Evolutionary conservation across 1,140 invertebrate species (phyloP).

Genomic region (Eriosoma lanigerum): DNA sequence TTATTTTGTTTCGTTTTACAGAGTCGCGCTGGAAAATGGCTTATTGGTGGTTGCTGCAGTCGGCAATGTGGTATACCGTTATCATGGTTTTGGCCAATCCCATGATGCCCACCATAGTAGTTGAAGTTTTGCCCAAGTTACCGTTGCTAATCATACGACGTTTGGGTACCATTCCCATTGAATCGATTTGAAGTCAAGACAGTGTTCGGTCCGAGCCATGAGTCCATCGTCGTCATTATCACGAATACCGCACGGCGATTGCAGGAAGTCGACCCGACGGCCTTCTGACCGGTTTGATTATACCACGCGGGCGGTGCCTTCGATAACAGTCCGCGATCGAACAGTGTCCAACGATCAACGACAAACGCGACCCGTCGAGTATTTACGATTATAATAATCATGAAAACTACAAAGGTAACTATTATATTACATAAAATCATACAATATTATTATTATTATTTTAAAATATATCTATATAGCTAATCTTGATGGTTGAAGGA

Average conservation of each 20-base stretch:
- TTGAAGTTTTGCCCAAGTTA: conserved; percentile 32
- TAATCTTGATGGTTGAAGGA: too few relatives aligned
- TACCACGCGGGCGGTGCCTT: not conserved
- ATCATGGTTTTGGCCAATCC: conserved; percentile 34
- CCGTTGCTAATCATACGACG: conserved; percentile 31
- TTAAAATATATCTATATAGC: too few relatives aligned
- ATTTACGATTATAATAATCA: not conserved
- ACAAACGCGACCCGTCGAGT: not conserved
- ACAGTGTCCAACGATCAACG: not conserved
- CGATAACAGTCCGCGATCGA: not conserved
- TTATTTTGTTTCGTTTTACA: too few relatives aligned
- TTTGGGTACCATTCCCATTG: conserved; percentile 34
- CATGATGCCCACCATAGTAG: conserved; percentile 12
- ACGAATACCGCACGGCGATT: not conserved
- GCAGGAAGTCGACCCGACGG: conserved; percentile 2
- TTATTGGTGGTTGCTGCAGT: conserved; percentile 37
- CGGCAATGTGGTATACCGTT: conserved; percentile 28
- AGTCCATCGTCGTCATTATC: not conserved
- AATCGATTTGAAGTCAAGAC: not conserved
- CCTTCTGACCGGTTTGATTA: conserved; percentile 19
- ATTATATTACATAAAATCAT: too few relatives aligned
- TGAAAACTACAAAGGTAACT: conserved; percentile 6
- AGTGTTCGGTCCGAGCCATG: too few relatives aligned
- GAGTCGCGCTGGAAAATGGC: conserved; percentile 1
- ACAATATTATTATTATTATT: too few relatives aligned